Evolutionary conservation across 2,797 vertebrate species (phyloP).

Genomic region (Catostomus latipinnis): DNA sequence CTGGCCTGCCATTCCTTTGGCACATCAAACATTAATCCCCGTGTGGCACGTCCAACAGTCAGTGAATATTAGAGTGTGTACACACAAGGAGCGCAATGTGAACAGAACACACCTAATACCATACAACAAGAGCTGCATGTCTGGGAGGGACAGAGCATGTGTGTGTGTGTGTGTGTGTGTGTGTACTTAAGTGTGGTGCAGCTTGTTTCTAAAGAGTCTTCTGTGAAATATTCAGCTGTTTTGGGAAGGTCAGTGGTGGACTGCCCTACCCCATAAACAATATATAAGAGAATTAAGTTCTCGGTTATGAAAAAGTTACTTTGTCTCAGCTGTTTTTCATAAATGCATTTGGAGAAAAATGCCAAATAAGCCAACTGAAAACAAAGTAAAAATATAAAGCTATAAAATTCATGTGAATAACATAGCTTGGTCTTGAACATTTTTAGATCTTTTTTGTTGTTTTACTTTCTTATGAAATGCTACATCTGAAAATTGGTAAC

Average conservation of each 20-base stretch:
- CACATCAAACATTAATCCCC: neutral
- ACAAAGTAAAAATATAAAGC: too few relatives aligned
- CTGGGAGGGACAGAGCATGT: slow-evolving; percentile 33
- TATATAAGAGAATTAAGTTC: neutral
- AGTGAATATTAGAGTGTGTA: neutral
- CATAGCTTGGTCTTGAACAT: too few relatives aligned
- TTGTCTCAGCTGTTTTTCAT: too few relatives aligned
- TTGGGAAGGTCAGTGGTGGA: slow-evolving; percentile 26
- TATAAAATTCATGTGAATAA: too few relatives aligned
- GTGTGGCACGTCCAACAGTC: neutral
- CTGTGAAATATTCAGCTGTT: slow-evolving; percentile 28
- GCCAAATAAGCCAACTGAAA: too few relatives aligned
- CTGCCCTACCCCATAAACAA: slow-evolving; percentile 9
- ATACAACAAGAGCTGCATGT: slow-evolving; percentile 12
- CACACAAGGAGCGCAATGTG: slow-evolving; percentile 18
- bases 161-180: neutral
- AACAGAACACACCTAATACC: slow-evolving; percentile 8
- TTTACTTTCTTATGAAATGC: too few relatives aligned
- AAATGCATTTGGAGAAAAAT: too few relatives aligned
- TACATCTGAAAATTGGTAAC: too few relatives aligned
- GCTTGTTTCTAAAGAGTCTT: slow-evolving; percentile 32
- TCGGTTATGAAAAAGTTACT: too few relatives aligned
- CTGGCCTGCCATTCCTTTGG: slow-evolving; percentile 20
- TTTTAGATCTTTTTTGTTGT: too few relatives aligned
- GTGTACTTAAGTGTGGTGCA: neutral